phyloP scores from a whole-genome alignment of 2,797 vertebrate species.

The Chelidonichthys spinosus region DNA sequence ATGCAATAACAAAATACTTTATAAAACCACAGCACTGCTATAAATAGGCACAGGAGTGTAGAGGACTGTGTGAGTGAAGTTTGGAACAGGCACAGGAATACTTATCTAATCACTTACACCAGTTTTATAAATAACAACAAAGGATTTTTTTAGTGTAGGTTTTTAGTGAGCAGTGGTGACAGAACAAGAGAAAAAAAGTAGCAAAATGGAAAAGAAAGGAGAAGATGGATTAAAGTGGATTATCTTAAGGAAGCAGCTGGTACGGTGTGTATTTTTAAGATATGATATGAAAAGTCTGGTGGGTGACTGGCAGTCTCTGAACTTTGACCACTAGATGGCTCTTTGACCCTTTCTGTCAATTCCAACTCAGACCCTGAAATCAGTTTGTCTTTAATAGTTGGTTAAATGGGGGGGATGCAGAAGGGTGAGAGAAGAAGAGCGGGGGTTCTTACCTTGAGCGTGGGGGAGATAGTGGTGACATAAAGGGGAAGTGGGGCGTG shows the following conservation, averaged over 20 bases:
- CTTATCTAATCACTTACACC: slow-evolving; percentile 32
- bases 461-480: slow-evolving; percentile 87
- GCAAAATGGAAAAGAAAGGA: background rate
- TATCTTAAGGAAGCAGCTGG: background rate
- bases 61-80: slow-evolving; percentile 15
- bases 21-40: slow-evolving; percentile 15
- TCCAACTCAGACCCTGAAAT: background rate
- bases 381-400: background rate
- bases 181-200: background rate
- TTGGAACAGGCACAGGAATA: slow-evolving; percentile 10
- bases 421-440: background rate
- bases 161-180: background rate
- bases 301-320: slow-evolving; percentile 44
- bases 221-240: background rate
- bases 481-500: slow-evolving; percentile 89
- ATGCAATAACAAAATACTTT: slow-evolving; percentile 5
- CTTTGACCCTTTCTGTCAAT: slow-evolving; percentile 65
- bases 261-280: background rate
- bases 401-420: background rate
- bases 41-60: slow-evolving; percentile 32
- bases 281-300: background rate
- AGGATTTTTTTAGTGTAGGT: background rate
- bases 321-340: slow-evolving; percentile 92
- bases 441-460: slow-evolving; percentile 89
- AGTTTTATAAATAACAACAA: slow-evolving; percentile 1